Evolutionary conservation across 2,113 vertebrate species (phyloP).

Genomic region (Budorcas taxicolor): DNA sequence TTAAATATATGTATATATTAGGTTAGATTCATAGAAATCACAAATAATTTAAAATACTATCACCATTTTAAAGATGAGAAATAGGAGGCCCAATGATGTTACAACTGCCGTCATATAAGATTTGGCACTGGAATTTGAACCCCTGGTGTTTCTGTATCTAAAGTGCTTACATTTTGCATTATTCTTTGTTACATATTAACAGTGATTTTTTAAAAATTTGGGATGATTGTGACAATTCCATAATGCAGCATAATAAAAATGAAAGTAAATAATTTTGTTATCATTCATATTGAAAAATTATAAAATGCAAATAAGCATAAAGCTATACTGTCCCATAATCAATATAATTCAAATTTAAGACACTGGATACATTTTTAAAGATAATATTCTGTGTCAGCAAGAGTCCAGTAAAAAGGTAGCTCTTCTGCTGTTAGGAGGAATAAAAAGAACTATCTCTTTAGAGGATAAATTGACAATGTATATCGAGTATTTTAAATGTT

Average conservation of each 20-base stretch:
- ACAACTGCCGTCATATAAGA: not conserved
- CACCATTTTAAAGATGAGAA: not conserved
- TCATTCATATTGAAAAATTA: conserved; percentile 3
- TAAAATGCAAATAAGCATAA: not conserved
- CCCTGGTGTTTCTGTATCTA: not conserved
- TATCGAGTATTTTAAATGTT: not conserved
- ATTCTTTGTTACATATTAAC: not conserved
- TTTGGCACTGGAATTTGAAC: not conserved
- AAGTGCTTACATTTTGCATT: not conserved
- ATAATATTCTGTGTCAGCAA: not conserved
- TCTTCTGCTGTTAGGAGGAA: not conserved
- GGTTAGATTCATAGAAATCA: not conserved
- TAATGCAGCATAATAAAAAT: not conserved
- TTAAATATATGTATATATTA: not conserved
- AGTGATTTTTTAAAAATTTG: not conserved
- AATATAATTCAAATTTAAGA: conserved; percentile 34
- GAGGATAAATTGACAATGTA: not conserved
- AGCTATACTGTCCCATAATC: not conserved
- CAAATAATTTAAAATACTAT: not conserved
- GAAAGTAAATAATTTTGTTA: not conserved
- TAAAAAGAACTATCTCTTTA: not conserved
- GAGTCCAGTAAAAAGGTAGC: not conserved
- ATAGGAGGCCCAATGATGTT: not conserved
- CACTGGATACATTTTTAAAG: conserved; percentile 7
- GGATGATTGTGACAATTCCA: not conserved